Base-by-base conservation (phyloP, 2,888 invertebrate genomes). In the Tanypteryx hageni region DNA sequence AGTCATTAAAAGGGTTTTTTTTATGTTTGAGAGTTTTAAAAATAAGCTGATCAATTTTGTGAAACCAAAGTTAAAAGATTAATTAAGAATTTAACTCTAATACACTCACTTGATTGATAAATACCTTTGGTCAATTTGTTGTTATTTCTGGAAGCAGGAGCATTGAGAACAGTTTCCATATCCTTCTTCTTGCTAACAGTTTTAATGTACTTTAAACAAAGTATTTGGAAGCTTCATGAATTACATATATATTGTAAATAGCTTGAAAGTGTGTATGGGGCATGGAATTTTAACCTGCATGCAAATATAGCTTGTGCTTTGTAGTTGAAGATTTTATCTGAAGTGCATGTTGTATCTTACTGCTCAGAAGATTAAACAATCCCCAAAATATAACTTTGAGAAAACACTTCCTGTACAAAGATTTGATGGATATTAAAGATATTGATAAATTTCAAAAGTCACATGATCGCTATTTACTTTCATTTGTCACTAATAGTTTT, bases 401-500 rank as follows among this genome's bases (percentile, higher is more conserved):
- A 27, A 27, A 22, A 18, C 11, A n/a, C 68, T n/a, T 27, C 13
- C 27, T 27, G 22, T 76, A 76, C 27, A 76, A 76, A 76, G 0
- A 76, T 27, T 76, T 22, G 27, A 5, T 76, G 22, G 76, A 27
- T 76, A 76, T 76, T 27, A 76, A 27, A 76, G 10, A 7, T 27
- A 76, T 10, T 27, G 76, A 76, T 76, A 76, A 76, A 76, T 27
- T 76, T 27, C 4, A 9, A 22, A 22, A 27, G 22, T 11, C 27
- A 44, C 76, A 76, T 76, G 76, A 76, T 76, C 76, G 22, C 27
- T 76, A 27, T 76, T 4, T 76, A 18, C 9, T 89, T 68, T 89
- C 22, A 16, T 89, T 59, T 83, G 44, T 44, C 57, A 56, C 57
- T 83, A 57, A 83, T 83, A 44, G 18, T 56, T 83, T 83, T 83